These are phyloP conservation scores for Meriones psammophilus DNA, from an alignment of 2,797 vertebrate species.

Conservation along the genomic window DNA sequence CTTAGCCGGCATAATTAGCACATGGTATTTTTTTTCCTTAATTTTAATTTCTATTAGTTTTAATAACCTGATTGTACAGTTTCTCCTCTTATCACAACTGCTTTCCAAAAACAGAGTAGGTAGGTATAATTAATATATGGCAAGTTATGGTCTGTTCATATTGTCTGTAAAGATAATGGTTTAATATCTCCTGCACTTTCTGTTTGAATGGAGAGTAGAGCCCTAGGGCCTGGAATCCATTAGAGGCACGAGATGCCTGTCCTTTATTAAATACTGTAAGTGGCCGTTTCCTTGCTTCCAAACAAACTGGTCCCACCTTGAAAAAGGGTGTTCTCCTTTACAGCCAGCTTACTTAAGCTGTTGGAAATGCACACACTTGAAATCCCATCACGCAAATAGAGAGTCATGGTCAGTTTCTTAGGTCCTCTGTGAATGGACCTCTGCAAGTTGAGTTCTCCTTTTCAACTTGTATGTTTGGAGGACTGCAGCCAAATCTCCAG, in stretches of 20 bases:
- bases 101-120: slow-evolving; percentile 12
- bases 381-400: background rate
- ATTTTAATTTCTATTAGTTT: slow-evolving; percentile 49
- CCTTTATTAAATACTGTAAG: background rate
- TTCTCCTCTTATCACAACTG: slow-evolving; percentile 28
- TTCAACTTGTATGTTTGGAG: background rate
- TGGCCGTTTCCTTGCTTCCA: background rate
- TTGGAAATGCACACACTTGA: background rate
- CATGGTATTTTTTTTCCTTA: background rate
- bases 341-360: background rate
- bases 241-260: background rate
- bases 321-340: slow-evolving; percentile 26
- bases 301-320: background rate
- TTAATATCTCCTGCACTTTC: slow-evolving; percentile 14
- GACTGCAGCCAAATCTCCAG: too few species aligned
- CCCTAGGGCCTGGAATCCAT: background rate
- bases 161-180: slow-evolving; percentile 27
- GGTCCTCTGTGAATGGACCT: background rate
- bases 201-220: background rate
- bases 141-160: slow-evolving; percentile 15
- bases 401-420: background rate
- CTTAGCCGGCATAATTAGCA: slow-evolving; percentile 14
- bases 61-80: background rate
- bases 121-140: slow-evolving; percentile 27
- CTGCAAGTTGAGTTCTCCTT: background rate